phyloP scores from a whole-genome alignment of 2,888 invertebrate species.

The Harmothoe impar region DNA sequence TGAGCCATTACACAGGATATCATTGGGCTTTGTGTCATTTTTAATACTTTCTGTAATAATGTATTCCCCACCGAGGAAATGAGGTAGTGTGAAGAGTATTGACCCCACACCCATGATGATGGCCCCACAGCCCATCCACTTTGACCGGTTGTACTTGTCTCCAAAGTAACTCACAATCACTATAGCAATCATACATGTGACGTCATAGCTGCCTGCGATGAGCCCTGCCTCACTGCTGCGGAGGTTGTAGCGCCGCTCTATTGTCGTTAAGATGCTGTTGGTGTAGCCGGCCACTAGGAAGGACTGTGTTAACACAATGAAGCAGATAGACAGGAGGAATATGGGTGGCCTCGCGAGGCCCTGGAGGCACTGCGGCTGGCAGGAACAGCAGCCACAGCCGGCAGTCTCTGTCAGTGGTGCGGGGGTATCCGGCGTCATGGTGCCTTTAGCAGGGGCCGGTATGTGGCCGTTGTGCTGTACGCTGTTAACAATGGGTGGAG shows the following conservation, averaged over 20 bases:
- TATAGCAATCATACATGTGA: constrained; percentile 67
- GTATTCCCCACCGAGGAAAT: constrained; percentile 66
- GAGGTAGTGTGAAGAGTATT: constrained; percentile 69
- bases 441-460: too few species aligned
- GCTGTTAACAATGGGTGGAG: too few species aligned
- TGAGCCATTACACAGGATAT: constrained; percentile 46
- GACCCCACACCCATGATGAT: constrained; percentile 68
- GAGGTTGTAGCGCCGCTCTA: constrained; percentile 69
- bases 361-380: constrained; percentile 66
- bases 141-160: constrained; percentile 68
- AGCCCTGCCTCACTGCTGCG: constrained; percentile 68
- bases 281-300: constrained; percentile 70
- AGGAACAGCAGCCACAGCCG: constrained; percentile 53
- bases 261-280: constrained; percentile 69
- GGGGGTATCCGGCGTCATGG: too few species aligned
- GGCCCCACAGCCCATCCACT: constrained; percentile 66
- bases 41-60: background rate
- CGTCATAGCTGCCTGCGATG: constrained; percentile 69
- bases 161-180: constrained; percentile 70
- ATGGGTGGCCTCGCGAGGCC: constrained; percentile 60
- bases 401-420: background rate
- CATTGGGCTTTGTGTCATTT: background rate
- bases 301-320: constrained; percentile 68
- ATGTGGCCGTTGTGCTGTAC: too few species aligned
- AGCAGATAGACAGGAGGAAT: constrained; percentile 67